Conservation (phyloP, 2,888 invertebrate genomes). For the Phortica magna region DNA sequence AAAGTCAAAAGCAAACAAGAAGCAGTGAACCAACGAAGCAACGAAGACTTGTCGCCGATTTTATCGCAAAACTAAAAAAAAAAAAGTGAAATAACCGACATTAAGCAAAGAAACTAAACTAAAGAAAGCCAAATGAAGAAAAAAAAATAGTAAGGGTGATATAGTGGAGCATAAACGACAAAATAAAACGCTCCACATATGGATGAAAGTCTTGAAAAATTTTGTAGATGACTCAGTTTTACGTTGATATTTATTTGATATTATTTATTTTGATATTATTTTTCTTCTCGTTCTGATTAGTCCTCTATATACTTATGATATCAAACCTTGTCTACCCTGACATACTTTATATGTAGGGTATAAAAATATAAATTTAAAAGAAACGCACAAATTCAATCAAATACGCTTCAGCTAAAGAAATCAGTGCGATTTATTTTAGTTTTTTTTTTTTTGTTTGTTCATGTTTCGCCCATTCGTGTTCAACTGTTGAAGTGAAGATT, state of each 20-base stretch:
- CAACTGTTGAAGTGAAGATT: background rate
- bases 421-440: background rate
- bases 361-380: too few species aligned
- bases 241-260: too few species aligned
- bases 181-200: background rate
- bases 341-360: too few species aligned
- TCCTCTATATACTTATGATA: too few species aligned
- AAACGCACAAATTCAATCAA: background rate
- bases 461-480: background rate
- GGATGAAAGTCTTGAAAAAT: too few species aligned
- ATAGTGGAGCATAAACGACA: too few species aligned
- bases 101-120: background rate
- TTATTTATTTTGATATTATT: too few species aligned
- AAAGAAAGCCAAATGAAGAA: background rate
- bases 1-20: background rate
- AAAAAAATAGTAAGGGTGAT: background rate
- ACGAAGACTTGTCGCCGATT: constrained; percentile 13
- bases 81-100: background rate
- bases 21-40: background rate
- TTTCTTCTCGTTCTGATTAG: too few species aligned
- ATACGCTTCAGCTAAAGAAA: background rate
- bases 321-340: too few species aligned
- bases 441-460: background rate
- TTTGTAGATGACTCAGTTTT: too few species aligned
- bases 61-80: constrained; percentile 13